Base-by-base conservation (phyloP, 2,113 vertebrate species). In the Myotis brandtii region DNA sequence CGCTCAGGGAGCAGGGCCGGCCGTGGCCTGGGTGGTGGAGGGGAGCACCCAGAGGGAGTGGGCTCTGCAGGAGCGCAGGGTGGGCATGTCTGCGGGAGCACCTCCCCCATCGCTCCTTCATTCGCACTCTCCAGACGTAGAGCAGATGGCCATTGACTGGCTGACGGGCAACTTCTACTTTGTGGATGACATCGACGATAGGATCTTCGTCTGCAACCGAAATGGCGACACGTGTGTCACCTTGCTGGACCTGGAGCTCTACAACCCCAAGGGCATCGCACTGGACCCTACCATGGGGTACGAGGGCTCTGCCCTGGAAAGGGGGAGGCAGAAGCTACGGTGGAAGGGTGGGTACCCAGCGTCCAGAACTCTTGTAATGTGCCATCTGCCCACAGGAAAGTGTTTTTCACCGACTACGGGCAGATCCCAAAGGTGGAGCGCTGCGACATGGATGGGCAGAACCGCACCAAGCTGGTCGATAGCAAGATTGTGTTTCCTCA, bases 81-180 rank as follows among this genome's bases (percentile, higher is more conserved):
- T 13, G 6, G 32, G 32, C 3, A 0, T 81, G 50, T 59, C 62
- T 34, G 8, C 13, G 27, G 81, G 84, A 82, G 87, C 40, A 12
- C 59, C 54, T 56, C 67, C 81, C 27, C 21, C 25, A 20, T 0
- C 25, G 82, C 97, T 80, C 62, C 96, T 90, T 70, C 80, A 9
- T 83, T 92, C 40, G 4, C 34, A 7, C 43, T 72, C 86, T 81
- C 40, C 72, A 99, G 99, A 99, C n/a, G 99, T 99, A 96, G 99
- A 99, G 89, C 99, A 99, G 98, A 99, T 99, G 99, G 99, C 99
- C 66, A 99, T 99, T 0, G 99, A 99, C 97, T 99, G 99, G 99
- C 98, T 99, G 96, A 99, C 99, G 0, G 99, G 99, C 97, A 99
- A 99, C 98, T 99, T 99, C 98, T 99, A 99, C 99, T 99, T 99